Conservation (phyloP, 2,888 invertebrate genomes). For the Drosophila mulleri region DNA sequence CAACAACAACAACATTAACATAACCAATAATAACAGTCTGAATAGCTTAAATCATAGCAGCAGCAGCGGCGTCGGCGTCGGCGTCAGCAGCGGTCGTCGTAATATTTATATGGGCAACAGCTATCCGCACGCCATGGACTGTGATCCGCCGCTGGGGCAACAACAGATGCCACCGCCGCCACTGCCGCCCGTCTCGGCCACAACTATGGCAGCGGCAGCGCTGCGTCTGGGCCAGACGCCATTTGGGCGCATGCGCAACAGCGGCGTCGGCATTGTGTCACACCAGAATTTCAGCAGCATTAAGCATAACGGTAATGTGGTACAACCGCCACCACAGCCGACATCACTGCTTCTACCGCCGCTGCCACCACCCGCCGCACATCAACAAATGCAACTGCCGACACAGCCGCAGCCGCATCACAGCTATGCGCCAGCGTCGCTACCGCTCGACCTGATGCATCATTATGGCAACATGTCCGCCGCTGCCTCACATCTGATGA, state of each 20-base stretch:
- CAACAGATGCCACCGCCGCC: constrained; percentile 64
- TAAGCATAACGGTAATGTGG: constrained; percentile 50
- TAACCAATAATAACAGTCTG: constrained; percentile 69
- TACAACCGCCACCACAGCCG: constrained; percentile 48
- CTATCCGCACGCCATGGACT: constrained; percentile 90
- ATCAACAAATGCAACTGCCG: constrained; percentile 53
- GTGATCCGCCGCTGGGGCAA: constrained; percentile 88
- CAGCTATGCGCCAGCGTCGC: constrained; percentile 84
- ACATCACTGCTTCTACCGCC: constrained; percentile 42
- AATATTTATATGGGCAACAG: constrained; percentile 66
- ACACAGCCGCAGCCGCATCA: constrained; percentile 65
- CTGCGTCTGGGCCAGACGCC: constrained; percentile 39
- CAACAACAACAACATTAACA: constrained; percentile 58
- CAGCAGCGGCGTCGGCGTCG: constrained; percentile 61
- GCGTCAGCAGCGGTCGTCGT: constrained; percentile 56
- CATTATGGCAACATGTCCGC: constrained; percentile 77
- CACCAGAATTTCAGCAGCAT: constrained; percentile 63
- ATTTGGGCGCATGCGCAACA: constrained; percentile 60
- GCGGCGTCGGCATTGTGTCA: constrained; percentile 21
- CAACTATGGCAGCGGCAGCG: constrained; percentile 36
- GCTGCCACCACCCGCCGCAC: constrained; percentile 57
- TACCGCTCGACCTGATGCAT: constrained; percentile 83
- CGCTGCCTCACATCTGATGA: constrained; percentile 84
- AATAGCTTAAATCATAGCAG: constrained; percentile 70
- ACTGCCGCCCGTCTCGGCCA: constrained; percentile 47